These are phyloP conservation scores for Ceratina australensis DNA, from an alignment of 1,140 invertebrate species.

Conservation along the genomic window DNA sequence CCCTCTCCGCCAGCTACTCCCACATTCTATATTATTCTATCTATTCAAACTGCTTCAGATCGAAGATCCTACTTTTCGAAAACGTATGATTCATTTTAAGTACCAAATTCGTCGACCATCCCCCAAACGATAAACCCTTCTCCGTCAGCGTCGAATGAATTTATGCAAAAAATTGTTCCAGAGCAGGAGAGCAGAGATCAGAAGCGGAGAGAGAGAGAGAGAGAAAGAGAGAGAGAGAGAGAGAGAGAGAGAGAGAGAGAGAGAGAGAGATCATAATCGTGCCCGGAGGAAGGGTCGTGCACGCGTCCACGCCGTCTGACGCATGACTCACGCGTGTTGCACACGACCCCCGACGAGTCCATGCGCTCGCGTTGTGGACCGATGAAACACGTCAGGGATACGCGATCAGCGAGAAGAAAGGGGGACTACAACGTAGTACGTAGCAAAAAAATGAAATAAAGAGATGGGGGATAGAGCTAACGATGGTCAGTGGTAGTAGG, in stretches of 20 bases:
- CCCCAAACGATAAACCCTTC: no score
- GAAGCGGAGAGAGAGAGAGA: neutral
- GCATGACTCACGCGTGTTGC: constrained; percentile 65
- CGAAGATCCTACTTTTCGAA: no score
- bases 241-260: neutral
- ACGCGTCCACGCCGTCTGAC: constrained; percentile 62
- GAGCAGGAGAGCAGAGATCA: neutral
- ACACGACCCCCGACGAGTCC: constrained; percentile 40
- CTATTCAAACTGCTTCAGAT: neutral
- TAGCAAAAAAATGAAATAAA: neutral
- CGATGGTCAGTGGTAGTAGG: constrained; percentile 33
- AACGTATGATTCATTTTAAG: no score
- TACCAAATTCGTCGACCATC: no score
- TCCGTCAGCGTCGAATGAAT: neutral
- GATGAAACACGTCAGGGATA: constrained; percentile 10
- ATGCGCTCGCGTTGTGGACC: constrained; percentile 31
- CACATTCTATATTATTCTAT: neutral
- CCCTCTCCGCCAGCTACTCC: neutral
- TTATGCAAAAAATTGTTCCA: neutral
- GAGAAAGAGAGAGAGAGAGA: neutral
- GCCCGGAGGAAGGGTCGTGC: constrained; percentile 19
- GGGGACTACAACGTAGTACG: neutral
- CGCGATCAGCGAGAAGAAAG: neutral
- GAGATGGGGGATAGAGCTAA: constrained; percentile 13
- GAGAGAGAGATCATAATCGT: neutral